Percentiles rank a stretch among this genome's conserved stretches.
Evolutionary conservation across 2,888 invertebrate species (phyloP).

Genomic region (Unio delphinus): DNA sequence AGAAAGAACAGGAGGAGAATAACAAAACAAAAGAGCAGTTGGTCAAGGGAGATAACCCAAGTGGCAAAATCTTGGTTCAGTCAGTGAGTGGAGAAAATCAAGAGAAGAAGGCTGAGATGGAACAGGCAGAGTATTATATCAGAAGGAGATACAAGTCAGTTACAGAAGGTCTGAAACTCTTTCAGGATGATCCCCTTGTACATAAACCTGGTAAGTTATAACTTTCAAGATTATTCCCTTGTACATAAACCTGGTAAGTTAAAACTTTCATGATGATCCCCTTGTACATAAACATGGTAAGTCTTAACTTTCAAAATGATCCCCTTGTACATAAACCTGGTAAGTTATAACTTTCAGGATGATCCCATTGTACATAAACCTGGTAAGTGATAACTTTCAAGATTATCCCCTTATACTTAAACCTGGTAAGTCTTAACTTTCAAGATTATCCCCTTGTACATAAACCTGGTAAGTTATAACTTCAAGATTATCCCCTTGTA

Average conservation of each 20-base stretch:
- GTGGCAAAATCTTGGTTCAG: too few species aligned
- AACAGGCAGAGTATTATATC: slow-evolving; percentile 71
- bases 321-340: slow-evolving; percentile 74
- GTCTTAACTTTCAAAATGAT: slow-evolving; percentile 74
- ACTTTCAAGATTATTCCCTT: slow-evolving; percentile 75
- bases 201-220: slow-evolving; percentile 72
- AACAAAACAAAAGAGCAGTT: background rate
- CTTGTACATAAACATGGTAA: slow-evolving; percentile 74
- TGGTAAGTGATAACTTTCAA: slow-evolving; percentile 73
- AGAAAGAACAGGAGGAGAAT: background rate
- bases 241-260: slow-evolving; percentile 73
- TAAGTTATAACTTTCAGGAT: slow-evolving; percentile 72
- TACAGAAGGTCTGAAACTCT: slow-evolving; percentile 73
- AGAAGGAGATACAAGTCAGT: slow-evolving; percentile 69
- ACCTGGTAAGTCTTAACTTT: slow-evolving; percentile 74
- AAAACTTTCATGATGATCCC: slow-evolving; percentile 74
- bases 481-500: slow-evolving; percentile 75
- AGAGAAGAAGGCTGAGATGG: slow-evolving; percentile 22
- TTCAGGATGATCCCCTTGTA: slow-evolving; percentile 75
- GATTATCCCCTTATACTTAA: slow-evolving; percentile 74
- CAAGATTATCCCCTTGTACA: slow-evolving; percentile 75
- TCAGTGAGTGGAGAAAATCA: slow-evolving; percentile 1
- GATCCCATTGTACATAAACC: slow-evolving; percentile 75
- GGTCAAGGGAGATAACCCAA: background rate
- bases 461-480: slow-evolving; percentile 73